Evolutionary conservation across 2,113 vertebrate genomes (phyloP), one percentile per base, ranked within the genome.

Genomic region (Hemiscyllium ocellatum): DNA sequence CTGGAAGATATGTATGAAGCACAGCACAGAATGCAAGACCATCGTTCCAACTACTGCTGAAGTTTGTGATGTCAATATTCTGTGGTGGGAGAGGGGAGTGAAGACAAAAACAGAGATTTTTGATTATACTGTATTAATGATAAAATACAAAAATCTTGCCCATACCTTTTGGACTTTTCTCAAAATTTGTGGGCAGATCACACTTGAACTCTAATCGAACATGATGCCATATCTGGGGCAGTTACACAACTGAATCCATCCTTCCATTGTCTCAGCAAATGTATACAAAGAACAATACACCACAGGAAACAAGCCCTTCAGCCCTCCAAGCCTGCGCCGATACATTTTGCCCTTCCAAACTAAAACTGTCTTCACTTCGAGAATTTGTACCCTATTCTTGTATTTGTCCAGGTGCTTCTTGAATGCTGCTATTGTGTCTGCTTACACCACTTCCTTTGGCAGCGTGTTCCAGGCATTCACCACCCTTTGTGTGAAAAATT

Each of bases 31-130:
- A 99, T 83, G 99, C 99, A 96, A 99, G 97, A 22, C 99, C 99
- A 1, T 99, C 99, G 0, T 99, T 99, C 99, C 99, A 99, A 97
- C 99, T 99, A 97, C 99, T 99, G 98, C 99, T 99, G 97, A 99
- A 99, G 97, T 99, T 99, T 17, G 99, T 99, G 96, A 99, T 99
- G 96, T 99, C 99, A 0, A 99, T 99, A 96, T 99, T 99, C 99
- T 99, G 96, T 61, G 12, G 56, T 61, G 10, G 56, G 42, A 96
- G 96, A 93, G 95, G 66, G 66, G 96, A 85, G 8, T 61, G 56
- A 61, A 61, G 56, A 61, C 7, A 90, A 95, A 95, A 95, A 42
- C 65, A 15, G 47, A 47, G 95, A n/a, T 66, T 50, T 17, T 91
- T 96, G 0, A 96, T 76, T 76, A 76, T 76, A 4, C 72, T 24